Conservation (phyloP, 2,888 invertebrate genomes). For the Ferrisia virgata region DNA sequence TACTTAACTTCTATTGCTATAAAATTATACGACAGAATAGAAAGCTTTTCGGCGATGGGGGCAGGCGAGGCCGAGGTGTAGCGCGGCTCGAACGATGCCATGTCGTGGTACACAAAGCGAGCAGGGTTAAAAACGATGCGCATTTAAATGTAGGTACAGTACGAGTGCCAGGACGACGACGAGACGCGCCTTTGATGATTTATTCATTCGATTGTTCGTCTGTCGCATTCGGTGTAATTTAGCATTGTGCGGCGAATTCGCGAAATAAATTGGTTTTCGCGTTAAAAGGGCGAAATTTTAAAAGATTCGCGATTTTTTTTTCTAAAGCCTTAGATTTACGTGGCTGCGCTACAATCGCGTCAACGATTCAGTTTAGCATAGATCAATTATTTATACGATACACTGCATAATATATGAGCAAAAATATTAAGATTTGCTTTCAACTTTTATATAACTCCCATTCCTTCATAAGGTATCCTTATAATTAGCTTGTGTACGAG, state of each 20-base stretch:
- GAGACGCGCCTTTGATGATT: neutral
- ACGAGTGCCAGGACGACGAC: too few species aligned
- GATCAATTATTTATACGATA: too few species aligned
- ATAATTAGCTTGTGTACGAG: too few species aligned
- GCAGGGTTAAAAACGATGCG: neutral
- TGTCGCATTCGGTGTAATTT: neutral
- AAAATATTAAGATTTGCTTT: too few species aligned
- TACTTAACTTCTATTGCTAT: neutral
- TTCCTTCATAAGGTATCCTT: too few species aligned
- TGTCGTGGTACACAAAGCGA: neutral
- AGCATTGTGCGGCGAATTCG: neutral
- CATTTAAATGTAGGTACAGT: neutral
- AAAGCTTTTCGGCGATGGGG: neutral
- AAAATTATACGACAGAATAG: neutral
- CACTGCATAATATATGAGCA: too few species aligned
- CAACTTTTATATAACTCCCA: too few species aligned
- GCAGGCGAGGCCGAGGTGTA: neutral
- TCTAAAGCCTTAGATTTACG: too few species aligned
- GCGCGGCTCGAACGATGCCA: neutral
- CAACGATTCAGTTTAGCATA: too few species aligned
- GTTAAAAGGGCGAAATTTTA: neutral
- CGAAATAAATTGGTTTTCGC: neutral
- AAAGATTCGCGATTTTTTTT: neutral
- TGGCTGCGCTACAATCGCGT: too few species aligned
- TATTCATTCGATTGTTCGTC: slow-evolving; percentile 25